These are phyloP conservation scores for Euspilapteryx auroguttella DNA, from an alignment of 2,888 invertebrate species.

Conservation along the genomic window DNA sequence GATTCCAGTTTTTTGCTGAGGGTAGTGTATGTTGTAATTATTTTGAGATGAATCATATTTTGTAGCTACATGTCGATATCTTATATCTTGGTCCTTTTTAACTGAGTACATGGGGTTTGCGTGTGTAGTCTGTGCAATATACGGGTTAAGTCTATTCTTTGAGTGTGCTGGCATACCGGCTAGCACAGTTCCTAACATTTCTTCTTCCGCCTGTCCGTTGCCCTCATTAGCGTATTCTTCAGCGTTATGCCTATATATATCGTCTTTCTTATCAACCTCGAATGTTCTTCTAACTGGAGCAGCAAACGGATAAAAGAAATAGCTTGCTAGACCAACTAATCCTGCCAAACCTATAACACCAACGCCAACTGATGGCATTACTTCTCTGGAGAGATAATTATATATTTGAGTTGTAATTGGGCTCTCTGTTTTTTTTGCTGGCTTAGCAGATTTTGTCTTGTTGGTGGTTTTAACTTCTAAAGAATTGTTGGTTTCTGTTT, in stretches of 20 bases:
- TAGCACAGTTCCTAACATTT: slow-evolving; percentile 73
- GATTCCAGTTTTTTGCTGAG: slow-evolving; percentile 50
- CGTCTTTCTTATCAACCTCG: slow-evolving; percentile 66
- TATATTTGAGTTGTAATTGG: slow-evolving; percentile 75
- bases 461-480: slow-evolving; percentile 33
- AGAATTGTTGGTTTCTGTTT: slow-evolving; percentile 26
- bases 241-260: slow-evolving; percentile 67
- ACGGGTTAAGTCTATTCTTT: slow-evolving; percentile 44
- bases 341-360: slow-evolving; percentile 75
- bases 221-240: slow-evolving; percentile 68
- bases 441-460: slow-evolving; percentile 31
- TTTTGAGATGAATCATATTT: slow-evolving; percentile 24
- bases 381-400: slow-evolving; percentile 76
- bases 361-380: slow-evolving; percentile 80
- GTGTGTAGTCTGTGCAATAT: slow-evolving; percentile 36
- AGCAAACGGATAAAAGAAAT: slow-evolving; percentile 75
- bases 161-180: slow-evolving; percentile 67
- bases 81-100: slow-evolving; percentile 45
- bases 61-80: slow-evolving; percentile 41
- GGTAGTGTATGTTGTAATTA: slow-evolving; percentile 37
- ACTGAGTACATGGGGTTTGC: slow-evolving; percentile 31
- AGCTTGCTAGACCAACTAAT: slow-evolving; percentile 74
- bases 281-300: slow-evolving; percentile 68
- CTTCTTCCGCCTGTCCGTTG: slow-evolving; percentile 75
- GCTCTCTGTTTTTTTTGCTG: slow-evolving; percentile 47